A percentile compares a stretch with the other conserved stretches of the same genome.
Conservation (phyloP, 2,888 invertebrate genomes). For the Masnerella sp. region DNA sequence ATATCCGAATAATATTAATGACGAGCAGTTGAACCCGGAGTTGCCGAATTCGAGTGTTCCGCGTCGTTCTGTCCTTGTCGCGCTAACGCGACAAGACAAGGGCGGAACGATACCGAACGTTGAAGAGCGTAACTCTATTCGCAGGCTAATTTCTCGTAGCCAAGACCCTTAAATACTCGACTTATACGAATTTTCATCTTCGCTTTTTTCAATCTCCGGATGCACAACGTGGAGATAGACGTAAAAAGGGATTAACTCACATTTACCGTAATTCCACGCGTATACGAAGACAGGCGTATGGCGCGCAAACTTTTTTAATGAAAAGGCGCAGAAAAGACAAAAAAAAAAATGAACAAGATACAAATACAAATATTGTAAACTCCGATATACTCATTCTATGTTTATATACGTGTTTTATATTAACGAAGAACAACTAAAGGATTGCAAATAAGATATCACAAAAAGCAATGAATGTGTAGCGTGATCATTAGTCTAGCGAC, state of each 20-base stretch:
- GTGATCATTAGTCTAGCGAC: conserved; percentile 63
- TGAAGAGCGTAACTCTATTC: conserved; percentile 1
- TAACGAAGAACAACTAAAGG: conserved; percentile 67
- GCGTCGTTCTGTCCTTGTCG: too few species aligned
- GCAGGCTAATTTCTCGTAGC: conserved; percentile 45
- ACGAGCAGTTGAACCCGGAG: background rate
- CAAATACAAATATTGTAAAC: conserved; percentile 70
- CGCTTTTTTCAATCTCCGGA: conserved; percentile 49
- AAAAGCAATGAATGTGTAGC: conserved; percentile 68
- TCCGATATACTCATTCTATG: conserved; percentile 76
- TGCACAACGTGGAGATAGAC: conserved; percentile 38
- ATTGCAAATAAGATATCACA: conserved; percentile 64
- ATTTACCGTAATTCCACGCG: conserved; percentile 45
- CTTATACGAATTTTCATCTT: conserved; percentile 42
- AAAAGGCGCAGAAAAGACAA: conserved; percentile 56
- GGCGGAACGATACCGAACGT: conserved; percentile 1
- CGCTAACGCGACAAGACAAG: background rate
- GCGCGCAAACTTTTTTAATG: conserved; percentile 67
- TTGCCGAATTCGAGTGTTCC: too few species aligned
- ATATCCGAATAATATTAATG: conserved; percentile 10
- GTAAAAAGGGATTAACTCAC: conserved; percentile 11
- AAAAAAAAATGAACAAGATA: conserved; percentile 24
- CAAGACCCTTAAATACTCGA: conserved; percentile 58
- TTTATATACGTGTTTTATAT: conserved; percentile 78
- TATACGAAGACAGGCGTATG: conserved; percentile 58